Evolutionary conservation across 2,797 vertebrate genomes (phyloP).

Genomic region (Tiaroga cobitis): DNA sequence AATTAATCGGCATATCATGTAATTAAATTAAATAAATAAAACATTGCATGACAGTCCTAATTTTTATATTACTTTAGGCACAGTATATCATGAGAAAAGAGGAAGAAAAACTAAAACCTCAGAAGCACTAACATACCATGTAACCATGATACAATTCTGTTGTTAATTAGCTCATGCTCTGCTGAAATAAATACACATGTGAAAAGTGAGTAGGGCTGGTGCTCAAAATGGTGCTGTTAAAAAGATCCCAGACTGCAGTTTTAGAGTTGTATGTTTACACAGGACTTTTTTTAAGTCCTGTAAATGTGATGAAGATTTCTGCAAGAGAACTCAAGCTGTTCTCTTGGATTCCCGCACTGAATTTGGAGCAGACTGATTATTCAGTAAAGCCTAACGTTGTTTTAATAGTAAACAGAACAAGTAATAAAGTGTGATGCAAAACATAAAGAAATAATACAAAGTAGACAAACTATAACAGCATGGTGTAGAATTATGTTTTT

Average conservation of each 20-base stretch:
- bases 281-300: conserved; percentile 62
- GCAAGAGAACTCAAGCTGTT: conserved; percentile 59
- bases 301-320: conserved; percentile 67
- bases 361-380: conserved; percentile 57
- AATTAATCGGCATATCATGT: no score
- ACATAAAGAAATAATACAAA: conserved; percentile 61
- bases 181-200: conserved; percentile 73
- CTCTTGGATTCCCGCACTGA: conserved; percentile 51
- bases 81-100: conserved; percentile 45
- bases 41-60: neutral
- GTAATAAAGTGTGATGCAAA: conserved; percentile 51
- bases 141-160: conserved; percentile 36
- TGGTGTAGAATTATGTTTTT: conserved; percentile 53
- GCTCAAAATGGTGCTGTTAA: conserved; percentile 64
- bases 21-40: neutral
- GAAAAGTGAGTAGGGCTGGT: conserved; percentile 71
- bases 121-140: conserved; percentile 51
- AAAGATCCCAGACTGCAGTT: conserved; percentile 65
- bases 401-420: conserved; percentile 46
- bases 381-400: conserved; percentile 60
- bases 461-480: conserved; percentile 59
- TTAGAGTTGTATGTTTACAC: conserved; percentile 65
- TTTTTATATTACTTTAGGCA: neutral
- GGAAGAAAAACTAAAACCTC: conserved; percentile 33
- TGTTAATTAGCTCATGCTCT: conserved; percentile 67